Conservation (phyloP, 2,797 vertebrate genomes). For the Tangara arthus region DNA sequence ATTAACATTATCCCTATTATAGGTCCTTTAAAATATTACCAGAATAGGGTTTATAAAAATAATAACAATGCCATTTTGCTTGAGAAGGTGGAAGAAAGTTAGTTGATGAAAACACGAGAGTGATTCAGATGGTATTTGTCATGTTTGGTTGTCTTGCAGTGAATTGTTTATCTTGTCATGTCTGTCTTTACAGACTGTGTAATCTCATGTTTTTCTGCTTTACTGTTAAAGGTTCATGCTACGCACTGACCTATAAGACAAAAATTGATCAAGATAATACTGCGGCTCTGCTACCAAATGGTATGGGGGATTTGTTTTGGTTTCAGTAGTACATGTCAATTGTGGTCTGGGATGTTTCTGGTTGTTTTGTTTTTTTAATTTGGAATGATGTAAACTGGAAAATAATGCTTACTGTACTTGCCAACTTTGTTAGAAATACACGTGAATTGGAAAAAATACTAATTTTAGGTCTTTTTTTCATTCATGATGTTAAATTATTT, state of each 20-base stretch:
- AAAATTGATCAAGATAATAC: slow-evolving; percentile 89
- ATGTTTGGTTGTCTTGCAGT: not conserved
- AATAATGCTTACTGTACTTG: not conserved
- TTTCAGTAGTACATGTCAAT: not conserved
- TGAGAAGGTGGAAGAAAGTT: not conserved
- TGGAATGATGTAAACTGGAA: not conserved
- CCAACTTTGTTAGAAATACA: not conserved
- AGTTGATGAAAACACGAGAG: not conserved
- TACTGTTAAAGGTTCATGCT: slow-evolving; percentile 79
- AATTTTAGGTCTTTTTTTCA: not conserved
- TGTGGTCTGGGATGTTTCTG: not conserved
- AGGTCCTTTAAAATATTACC: not conserved
- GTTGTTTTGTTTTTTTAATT: not conserved
- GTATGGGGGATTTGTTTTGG: slow-evolving; percentile 68
- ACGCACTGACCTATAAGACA: slow-evolving; percentile 83
- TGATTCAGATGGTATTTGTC: not conserved
- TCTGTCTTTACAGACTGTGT: not conserved
- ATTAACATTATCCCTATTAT: not conserved
- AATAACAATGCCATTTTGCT: not conserved
- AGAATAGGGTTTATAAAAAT: not conserved
- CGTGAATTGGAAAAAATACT: not conserved
- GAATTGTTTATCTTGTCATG: not conserved
- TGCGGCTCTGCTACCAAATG: slow-evolving; percentile 83
- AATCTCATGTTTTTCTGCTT: slow-evolving; percentile 9
- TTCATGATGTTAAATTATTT: not conserved